phyloP scores from a whole-genome alignment of 2,113 vertebrate genomes.

The Poeciliopsis prolifica region DNA sequence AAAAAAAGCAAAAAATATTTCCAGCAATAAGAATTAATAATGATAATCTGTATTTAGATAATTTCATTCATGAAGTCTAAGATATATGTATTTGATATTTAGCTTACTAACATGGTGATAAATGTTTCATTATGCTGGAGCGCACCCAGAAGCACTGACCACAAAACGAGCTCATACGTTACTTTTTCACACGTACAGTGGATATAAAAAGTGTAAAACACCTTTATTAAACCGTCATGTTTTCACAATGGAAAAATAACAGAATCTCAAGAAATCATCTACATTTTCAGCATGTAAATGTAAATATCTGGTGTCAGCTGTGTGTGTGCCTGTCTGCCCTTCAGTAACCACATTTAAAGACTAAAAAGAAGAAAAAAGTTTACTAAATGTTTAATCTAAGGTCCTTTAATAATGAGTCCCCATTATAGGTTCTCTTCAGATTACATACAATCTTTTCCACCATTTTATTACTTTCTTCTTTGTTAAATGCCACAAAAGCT shows the following conservation, averaged over 20 bases:
- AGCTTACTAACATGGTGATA: constrained; percentile 11
- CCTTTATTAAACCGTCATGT: neutral
- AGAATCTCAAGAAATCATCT: neutral
- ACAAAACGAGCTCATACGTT: neutral
- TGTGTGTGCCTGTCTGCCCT: neutral
- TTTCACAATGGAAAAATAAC: neutral
- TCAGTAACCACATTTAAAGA: no score
- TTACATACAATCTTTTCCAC: no score
- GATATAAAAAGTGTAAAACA: neutral
- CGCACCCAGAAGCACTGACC: neutral
- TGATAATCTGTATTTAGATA: constrained; percentile 4
- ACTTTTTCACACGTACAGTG: neutral
- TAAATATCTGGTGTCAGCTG: neutral
- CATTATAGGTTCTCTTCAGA: neutral
- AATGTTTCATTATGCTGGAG: constrained; percentile 2
- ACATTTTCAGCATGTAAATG: neutral
- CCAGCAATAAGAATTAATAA: neutral
- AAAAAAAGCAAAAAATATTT: constrained; percentile 3
- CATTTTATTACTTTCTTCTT: neutral
- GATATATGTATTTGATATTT: constrained; percentile 17
- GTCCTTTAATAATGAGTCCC: no score
- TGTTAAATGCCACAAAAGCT: neutral
- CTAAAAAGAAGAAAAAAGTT: no score
- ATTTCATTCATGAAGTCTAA: constrained; percentile 18
- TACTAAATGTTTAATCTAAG: no score